phyloP scores from a whole-genome alignment of 2,888 invertebrate species.

The Gasteruption jaculator region DNA sequence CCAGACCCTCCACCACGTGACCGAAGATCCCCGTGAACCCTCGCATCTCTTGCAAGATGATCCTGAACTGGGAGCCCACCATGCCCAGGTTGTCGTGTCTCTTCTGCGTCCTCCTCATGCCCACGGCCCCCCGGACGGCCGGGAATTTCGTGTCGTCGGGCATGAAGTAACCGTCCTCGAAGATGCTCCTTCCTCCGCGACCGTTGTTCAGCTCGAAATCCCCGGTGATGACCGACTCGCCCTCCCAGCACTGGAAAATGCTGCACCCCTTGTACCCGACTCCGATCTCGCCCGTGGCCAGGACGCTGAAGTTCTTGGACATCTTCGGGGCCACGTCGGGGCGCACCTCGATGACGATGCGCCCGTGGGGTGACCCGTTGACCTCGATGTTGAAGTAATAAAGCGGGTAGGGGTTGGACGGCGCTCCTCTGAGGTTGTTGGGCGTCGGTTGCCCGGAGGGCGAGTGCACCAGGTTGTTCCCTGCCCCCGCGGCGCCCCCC shows the following conservation, averaged over 20 bases:
- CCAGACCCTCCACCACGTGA: conserved; percentile 74
- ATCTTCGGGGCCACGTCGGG: conserved; percentile 77
- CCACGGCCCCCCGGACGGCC: conserved; percentile 73
- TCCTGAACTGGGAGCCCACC: conserved; percentile 82
- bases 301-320: conserved; percentile 72
- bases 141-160: conserved; percentile 76
- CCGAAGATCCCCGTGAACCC: conserved; percentile 81
- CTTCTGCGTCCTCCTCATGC: conserved; percentile 77
- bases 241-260: conserved; percentile 79
- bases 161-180: conserved; percentile 73
- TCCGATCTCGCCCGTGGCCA: conserved; percentile 70
- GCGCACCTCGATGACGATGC: conserved; percentile 73
- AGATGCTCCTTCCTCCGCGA: conserved; percentile 72
- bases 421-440: conserved; percentile 54
- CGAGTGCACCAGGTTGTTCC: conserved; percentile 50
- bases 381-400: conserved; percentile 76
- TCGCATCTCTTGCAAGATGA: conserved; percentile 76
- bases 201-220: conserved; percentile 80
- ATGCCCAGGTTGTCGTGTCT: conserved; percentile 74
- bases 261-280: conserved; percentile 75
- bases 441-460: conserved; percentile 49
- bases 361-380: conserved; percentile 65
- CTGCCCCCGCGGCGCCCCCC: conserved; percentile 28
- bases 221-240: conserved; percentile 76
- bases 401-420: conserved; percentile 62